Conservation (phyloP, 37 sponge, comb jelly and placozoan genomes). For the Ephydatia muelleri region DNA sequence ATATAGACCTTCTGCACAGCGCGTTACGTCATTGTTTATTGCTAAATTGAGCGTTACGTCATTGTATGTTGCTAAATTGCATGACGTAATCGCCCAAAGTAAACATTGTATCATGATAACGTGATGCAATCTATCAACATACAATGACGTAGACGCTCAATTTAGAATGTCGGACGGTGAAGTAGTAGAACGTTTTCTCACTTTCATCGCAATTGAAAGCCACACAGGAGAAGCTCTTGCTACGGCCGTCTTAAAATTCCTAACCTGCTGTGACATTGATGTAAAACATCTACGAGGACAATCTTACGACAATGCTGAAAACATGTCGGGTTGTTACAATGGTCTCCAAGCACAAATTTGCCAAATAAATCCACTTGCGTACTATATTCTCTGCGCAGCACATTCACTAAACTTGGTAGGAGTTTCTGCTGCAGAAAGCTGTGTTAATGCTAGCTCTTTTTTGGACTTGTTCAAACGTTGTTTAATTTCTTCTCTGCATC, state of each 20-base stretch:
- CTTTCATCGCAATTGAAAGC: conserved; percentile 32
- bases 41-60: too few relatives aligned
- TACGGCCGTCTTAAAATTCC: conserved; percentile 2
- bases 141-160: too few relatives aligned
- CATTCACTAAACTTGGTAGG: conserved; percentile 40
- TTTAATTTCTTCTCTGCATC: too few relatives aligned
- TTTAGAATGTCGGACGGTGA: neutral
- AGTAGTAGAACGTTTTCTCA: conserved; percentile 34
- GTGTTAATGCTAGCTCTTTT: conserved; percentile 21
- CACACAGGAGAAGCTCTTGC: conserved; percentile 34
- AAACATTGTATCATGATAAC: too few relatives aligned
- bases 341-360: conserved; percentile 33
- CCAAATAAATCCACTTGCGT: conserved; percentile 28
- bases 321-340: conserved; percentile 32
- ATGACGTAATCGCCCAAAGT: too few relatives aligned
- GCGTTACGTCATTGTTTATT: too few relatives aligned
- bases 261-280: conserved; percentile 24
- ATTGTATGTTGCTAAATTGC: too few relatives aligned
- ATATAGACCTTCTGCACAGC: too few relatives aligned
- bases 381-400: conserved; percentile 31
- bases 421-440: conserved; percentile 23
- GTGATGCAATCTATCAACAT: too few relatives aligned
- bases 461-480: conserved; percentile 19
- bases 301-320: conserved; percentile 37
- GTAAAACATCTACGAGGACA: conserved; percentile 21